Evolutionary conservation across 1,140 invertebrate species (phyloP).

Genomic region (Sycobia sp.): DNA sequence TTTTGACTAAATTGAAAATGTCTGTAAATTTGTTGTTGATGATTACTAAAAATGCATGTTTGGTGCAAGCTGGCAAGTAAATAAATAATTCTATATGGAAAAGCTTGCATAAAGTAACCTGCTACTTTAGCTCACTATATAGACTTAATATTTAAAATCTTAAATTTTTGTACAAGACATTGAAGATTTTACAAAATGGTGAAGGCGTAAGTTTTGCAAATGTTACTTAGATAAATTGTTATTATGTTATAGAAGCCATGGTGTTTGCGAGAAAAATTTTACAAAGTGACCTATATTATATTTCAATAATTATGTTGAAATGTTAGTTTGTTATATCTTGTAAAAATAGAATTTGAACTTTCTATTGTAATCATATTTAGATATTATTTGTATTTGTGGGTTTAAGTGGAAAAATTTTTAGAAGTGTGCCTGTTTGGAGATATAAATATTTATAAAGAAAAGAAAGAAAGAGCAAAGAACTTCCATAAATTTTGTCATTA

Average conservation of each 20-base stretch:
- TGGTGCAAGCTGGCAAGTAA: background rate
- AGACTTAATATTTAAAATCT: constrained; percentile 12
- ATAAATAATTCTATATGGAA: background rate
- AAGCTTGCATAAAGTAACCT: constrained; percentile 23
- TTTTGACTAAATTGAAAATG: constrained; percentile 14
- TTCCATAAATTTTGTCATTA: constrained; percentile 25
- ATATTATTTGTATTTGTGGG: constrained; percentile 24
- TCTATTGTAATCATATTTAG: constrained; percentile 19
- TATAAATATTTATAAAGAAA: constrained; percentile 18
- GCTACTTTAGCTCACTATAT: constrained; percentile 6
- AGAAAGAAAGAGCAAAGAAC: no score
- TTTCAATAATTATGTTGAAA: constrained; percentile 9
- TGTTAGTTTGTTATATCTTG: constrained; percentile 25
- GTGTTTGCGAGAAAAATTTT: constrained; percentile 10
- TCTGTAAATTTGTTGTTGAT: background rate
- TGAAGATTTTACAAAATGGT: constrained; percentile 29
- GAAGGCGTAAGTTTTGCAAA: constrained; percentile 28
- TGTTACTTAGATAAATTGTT: constrained; percentile 32
- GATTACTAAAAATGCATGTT: constrained; percentile 1
- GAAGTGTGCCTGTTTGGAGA: constrained; percentile 19
- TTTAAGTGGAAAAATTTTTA: constrained; percentile 15
- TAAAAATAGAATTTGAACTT: constrained; percentile 14
- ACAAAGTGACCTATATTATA: constrained; percentile 2
- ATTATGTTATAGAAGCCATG: constrained; percentile 10
- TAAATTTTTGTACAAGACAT: constrained; percentile 9